phyloP scores from a whole-genome alignment of 2,888 invertebrate genomes.

The Pogonocherus hispidulus region DNA sequence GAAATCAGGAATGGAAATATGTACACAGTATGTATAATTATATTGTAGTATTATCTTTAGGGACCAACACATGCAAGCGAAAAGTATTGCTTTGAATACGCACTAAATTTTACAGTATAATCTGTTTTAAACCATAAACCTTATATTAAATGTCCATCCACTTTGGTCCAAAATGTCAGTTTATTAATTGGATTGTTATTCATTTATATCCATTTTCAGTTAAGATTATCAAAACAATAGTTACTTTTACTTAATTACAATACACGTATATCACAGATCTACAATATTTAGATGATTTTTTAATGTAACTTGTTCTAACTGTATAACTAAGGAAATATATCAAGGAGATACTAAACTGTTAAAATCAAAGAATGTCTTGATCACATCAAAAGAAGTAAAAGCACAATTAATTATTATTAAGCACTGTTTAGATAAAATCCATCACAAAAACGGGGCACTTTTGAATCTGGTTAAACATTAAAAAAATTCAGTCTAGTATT shows the following conservation, averaged over 20 bases:
- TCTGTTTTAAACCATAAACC: conserved; percentile 23
- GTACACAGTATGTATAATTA: conserved; percentile 51
- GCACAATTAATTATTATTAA: conserved; percentile 49
- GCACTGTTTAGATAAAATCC: conserved; percentile 46
- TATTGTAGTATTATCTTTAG: conserved; percentile 55
- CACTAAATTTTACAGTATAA: conserved; percentile 60
- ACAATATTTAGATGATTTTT: conserved; percentile 63
- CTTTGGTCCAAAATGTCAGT: conserved; percentile 67
- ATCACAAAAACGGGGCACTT: conserved; percentile 57
- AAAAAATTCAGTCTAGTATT: conserved; percentile 28
- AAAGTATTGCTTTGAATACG: conserved; percentile 69
- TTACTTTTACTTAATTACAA: conserved; percentile 62
- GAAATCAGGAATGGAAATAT: conserved; percentile 32
- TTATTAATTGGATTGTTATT: conserved; percentile 62
- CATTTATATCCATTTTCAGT: conserved; percentile 56
- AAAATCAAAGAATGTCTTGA: conserved; percentile 21
- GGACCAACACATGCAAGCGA: conserved; percentile 67
- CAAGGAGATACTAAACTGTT: conserved; percentile 19
- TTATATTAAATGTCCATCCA: conserved; percentile 58
- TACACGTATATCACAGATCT: conserved; percentile 70
- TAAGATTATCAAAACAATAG: conserved; percentile 61
- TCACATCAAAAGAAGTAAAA: conserved; percentile 43
- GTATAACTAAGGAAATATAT: conserved; percentile 15
- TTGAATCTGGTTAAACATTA: conserved; percentile 50
- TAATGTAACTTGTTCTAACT: conserved; percentile 13